Conservation (phyloP, 1,140 invertebrate species). For the Pogonomyrmex barbatus region DNA sequence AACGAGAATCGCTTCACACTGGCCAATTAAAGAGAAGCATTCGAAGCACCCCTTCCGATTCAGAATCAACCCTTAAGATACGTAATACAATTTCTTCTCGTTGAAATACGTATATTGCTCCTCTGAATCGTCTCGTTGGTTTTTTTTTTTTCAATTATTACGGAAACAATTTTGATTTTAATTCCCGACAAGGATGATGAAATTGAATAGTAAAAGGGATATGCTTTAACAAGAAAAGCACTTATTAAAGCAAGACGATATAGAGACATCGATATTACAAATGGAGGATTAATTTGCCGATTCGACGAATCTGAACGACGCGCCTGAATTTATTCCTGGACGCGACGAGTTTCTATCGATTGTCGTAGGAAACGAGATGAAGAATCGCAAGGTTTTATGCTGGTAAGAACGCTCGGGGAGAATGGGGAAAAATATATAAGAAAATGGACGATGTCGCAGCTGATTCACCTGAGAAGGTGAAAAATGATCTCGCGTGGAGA, state of each 20-base stretch:
- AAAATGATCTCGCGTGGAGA: slow-evolving; percentile 11
- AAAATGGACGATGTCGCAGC: slow-evolving; percentile 40
- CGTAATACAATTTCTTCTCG: not conserved
- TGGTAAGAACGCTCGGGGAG: not conserved
- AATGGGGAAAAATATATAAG: slow-evolving; percentile 48
- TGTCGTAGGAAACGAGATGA: slow-evolving; percentile 20
- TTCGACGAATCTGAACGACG: not conserved
- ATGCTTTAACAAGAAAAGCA: slow-evolving; percentile 12
- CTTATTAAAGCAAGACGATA: not conserved
- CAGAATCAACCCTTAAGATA: not conserved
- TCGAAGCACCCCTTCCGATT: not conserved
- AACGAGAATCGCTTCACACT: not conserved
- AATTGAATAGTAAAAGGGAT: not conserved
- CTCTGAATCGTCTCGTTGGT: too few relatives aligned
- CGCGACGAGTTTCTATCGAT: slow-evolving; percentile 43
- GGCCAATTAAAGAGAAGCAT: slow-evolving; percentile 32
- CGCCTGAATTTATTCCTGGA: slow-evolving; percentile 26
- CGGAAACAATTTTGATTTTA: not conserved
- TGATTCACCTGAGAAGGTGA: slow-evolving; percentile 21
- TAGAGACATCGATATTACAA: not conserved
- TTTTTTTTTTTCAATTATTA: not conserved
- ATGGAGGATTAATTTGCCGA: not conserved
- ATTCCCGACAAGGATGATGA: not conserved
- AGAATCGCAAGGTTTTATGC: slow-evolving; percentile 9
- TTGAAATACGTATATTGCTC: not conserved